Base-by-base conservation (phyloP, 2,888 invertebrate species). In the Sphecodes monilicornis region DNA sequence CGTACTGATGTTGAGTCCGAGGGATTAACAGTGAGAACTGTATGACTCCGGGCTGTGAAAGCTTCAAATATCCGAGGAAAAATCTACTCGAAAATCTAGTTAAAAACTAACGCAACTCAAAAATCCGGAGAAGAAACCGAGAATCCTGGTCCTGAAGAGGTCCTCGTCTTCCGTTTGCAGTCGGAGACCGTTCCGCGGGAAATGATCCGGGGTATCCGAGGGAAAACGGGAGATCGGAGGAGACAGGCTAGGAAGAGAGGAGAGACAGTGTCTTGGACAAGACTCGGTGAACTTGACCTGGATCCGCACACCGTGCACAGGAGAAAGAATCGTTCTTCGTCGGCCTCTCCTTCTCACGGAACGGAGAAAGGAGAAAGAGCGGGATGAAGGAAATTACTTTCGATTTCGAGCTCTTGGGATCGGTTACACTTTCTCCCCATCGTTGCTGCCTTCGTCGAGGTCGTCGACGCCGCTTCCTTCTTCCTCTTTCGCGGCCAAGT, bases 361-460 rank as follows among this genome's bases (percentile, higher is more conserved):
- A 88, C 86, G 91, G 91, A 90, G 93, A 92, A 91, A 92, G 87
- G 86, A 88, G 91, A 92, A 90, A 92, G 91, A 91, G 82, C 85
- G 84, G 83, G 86, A 90, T 81, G 76, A 87, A 91, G 92, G 91
- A 91, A 91, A 92, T 90, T 91, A 92, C 93, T 93, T 93, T 93
- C 93, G 90, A 90, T 93, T 91, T 92, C 92, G 89, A 87, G 83
- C 90, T 91, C 90, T 86, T 80, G 78, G 83, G 91, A 90, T 90
- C 86, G 90, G 92, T 91, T 88, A 86, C 90, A 88, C 90, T 90
- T 89, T 90, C 90, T 78, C 90, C 74, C 72, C 80, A 68, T 85
- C 89, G 84, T 78, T 75, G 78, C 80, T 78, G 74, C 69, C 76
- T 68, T 22, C 70, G 64, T n/a, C 82, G 84, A 82, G 76, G 82